These are phyloP conservation scores for Ibycter americanus DNA, from an alignment of 2,797 vertebrate species.

Conservation along the genomic window DNA sequence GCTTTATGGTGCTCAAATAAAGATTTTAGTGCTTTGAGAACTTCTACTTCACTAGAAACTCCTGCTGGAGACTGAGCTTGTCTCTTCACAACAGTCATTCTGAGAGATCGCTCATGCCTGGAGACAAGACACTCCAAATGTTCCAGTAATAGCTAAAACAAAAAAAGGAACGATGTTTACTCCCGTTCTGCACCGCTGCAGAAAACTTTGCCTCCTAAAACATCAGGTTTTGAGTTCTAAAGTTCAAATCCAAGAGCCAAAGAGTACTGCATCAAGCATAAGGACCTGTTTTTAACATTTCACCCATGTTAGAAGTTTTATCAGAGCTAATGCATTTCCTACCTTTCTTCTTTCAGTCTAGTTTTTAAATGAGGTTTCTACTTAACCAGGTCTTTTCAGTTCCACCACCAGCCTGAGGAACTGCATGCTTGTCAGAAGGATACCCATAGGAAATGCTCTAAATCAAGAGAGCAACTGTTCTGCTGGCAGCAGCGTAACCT, in stretches of 20 bases:
- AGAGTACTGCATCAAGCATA: rapidly evolving
- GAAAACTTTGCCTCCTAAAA: background rate
- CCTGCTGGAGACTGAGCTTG: constrained; percentile 97
- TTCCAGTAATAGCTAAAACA: constrained; percentile 88
- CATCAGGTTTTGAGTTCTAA: background rate
- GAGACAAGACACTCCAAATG: constrained; percentile 97
- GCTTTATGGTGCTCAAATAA: constrained; percentile 98
- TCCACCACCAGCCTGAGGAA: background rate
- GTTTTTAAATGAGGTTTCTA: background rate
- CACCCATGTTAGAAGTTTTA: background rate
- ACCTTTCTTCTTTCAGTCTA: background rate
- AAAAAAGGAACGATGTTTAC: background rate
- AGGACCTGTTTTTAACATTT: background rate
- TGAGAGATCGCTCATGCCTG: constrained; percentile 92
- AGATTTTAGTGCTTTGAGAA: constrained; percentile 97
- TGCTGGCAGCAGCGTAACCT: background rate
- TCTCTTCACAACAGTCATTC: constrained; percentile 97
- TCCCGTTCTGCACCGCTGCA: background rate
- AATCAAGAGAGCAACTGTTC: background rate
- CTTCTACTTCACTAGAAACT: constrained; percentile 97
- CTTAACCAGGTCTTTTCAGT: background rate
- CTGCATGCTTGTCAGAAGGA: background rate
- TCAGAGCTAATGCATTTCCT: background rate
- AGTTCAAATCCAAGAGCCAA: background rate
- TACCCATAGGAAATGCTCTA: background rate